These are phyloP conservation scores for Scaptomyza pallida DNA, from an alignment of 1,140 invertebrate genomes.

Conservation along the genomic window DNA sequence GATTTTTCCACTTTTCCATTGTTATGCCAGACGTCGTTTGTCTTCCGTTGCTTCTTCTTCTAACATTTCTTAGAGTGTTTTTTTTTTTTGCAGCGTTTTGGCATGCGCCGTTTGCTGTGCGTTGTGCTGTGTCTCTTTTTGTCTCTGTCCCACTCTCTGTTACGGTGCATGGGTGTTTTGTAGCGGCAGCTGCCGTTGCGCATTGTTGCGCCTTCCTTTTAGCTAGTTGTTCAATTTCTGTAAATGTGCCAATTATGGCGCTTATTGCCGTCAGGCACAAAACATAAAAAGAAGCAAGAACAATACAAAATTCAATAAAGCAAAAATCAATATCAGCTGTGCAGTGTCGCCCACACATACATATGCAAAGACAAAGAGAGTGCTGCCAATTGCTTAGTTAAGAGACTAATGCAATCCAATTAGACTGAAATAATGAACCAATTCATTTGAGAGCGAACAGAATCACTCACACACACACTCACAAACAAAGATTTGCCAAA, in stretches of 20 bases:
- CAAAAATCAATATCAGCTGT: constrained; percentile 24
- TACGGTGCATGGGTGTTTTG: constrained; percentile 6
- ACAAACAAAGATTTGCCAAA: background rate
- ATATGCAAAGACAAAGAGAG: background rate
- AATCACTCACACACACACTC: background rate
- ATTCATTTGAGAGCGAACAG: too few species aligned
- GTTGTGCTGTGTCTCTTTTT: constrained; percentile 38
- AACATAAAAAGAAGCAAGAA: background rate
- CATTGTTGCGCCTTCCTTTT: constrained; percentile 44
- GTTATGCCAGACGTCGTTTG: constrained; percentile 42
- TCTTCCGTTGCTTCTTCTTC: constrained; percentile 32
- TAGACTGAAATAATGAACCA: background rate
- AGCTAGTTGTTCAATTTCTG: constrained; percentile 42
- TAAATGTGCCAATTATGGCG: constrained; percentile 68
- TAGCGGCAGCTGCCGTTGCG: constrained; percentile 31
- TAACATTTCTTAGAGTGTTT: constrained; percentile 8
- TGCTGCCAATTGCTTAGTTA: constrained; percentile 1
- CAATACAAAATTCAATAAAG: too few species aligned
- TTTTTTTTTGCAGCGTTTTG: constrained; percentile 45
- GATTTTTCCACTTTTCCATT: constrained; percentile 72
- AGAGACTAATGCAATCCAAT: background rate
- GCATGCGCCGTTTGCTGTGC: constrained; percentile 52
- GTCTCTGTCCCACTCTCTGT: constrained; percentile 12
- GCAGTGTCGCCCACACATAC: background rate
- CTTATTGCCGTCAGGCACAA: constrained; percentile 43